These are phyloP conservation scores for Ernsta delagoae DNA, from an alignment of 2,888 invertebrate genomes.

Conservation along the genomic window DNA sequence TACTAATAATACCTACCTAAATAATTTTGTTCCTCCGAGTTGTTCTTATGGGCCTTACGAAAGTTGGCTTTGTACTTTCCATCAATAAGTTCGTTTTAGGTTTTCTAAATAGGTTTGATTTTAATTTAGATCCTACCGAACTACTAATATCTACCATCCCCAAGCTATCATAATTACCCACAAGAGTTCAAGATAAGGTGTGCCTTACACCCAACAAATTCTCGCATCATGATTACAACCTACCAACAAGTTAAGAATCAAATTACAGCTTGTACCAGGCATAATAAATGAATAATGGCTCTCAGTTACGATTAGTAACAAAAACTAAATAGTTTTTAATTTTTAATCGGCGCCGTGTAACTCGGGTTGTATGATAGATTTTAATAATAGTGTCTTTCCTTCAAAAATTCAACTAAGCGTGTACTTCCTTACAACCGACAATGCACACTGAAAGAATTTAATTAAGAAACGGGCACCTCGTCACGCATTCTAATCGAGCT, in stretches of 20 bases:
- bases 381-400: slow-evolving; percentile 33
- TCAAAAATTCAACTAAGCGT: slow-evolving; percentile 35
- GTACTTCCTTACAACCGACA: slow-evolving; percentile 21
- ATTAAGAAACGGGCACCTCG: slow-evolving; percentile 40
- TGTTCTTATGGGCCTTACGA: no score
- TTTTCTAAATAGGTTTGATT: no score
- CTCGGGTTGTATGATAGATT: slow-evolving; percentile 24
- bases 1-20: no score
- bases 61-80: no score
- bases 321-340: slow-evolving; percentile 20
- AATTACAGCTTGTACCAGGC: slow-evolving; percentile 9
- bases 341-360: slow-evolving; percentile 26
- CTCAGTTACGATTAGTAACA: slow-evolving; percentile 10
- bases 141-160: no score
- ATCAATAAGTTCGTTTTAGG: no score
- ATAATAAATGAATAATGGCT: slow-evolving; percentile 12
- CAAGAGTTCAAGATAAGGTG: no score
- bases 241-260: slow-evolving; percentile 5
- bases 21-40: no score
- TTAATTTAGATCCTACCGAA: no score
- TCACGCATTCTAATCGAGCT: slow-evolving; percentile 41
- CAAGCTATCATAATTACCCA: no score
- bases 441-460: slow-evolving; percentile 34
- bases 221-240: neutral
- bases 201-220: no score